These are phyloP conservation scores for Streptopelia turtur DNA, from an alignment of 2,797 vertebrate genomes.

Conservation along the genomic window DNA sequence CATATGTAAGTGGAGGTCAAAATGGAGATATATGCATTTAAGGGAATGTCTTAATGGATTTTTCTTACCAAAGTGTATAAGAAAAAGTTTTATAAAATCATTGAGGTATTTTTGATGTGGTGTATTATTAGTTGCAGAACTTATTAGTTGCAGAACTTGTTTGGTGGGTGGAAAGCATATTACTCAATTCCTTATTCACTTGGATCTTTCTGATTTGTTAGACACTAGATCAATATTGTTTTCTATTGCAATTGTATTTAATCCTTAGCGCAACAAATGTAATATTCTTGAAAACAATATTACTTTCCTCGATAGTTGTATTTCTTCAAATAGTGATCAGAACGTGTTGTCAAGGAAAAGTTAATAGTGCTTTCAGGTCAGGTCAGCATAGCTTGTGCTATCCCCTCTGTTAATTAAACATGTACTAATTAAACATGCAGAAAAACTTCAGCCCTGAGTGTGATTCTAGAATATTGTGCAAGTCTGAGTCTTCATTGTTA, in stretches of 20 bases:
- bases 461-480: not conserved
- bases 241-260: not conserved
- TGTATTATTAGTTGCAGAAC: not conserved
- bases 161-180: not conserved
- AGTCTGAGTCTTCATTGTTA: not conserved
- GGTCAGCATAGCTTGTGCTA: not conserved
- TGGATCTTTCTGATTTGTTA: not conserved
- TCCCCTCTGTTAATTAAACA: not conserved
- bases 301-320: not conserved
- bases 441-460: not conserved
- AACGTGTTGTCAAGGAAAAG: not conserved
- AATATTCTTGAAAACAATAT: not conserved
- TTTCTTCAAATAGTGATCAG: not conserved
- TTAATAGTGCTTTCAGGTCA: not conserved
- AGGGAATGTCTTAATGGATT: not conserved
- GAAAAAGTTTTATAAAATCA: not conserved
- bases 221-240: not conserved
- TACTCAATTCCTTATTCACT: not conserved
- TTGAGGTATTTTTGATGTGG: not conserved
- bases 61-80: not conserved
- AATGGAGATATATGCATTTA: not conserved
- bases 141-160: fast-evolving
- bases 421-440: not conserved
- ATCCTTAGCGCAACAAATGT: not conserved
- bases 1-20: not conserved